phyloP scores from a whole-genome alignment of 2,113 vertebrate species.

The Ceyx melanurus region DNA sequence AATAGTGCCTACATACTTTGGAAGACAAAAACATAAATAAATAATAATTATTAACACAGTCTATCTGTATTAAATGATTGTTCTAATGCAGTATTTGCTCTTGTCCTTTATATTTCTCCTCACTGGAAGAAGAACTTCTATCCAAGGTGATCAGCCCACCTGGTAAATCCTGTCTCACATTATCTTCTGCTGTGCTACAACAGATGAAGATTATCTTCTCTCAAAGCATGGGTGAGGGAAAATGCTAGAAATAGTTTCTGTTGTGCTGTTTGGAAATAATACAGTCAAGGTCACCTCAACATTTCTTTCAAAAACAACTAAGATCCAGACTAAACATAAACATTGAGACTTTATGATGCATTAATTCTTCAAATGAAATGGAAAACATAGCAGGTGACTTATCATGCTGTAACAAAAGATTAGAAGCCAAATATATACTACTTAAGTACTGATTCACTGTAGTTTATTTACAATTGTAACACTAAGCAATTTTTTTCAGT shows the following conservation, averaged over 20 bases:
- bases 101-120: not conserved
- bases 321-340: not conserved
- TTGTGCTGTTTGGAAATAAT: not conserved
- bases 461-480: not conserved
- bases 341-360: not conserved
- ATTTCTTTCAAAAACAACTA: not conserved
- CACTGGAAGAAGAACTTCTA: not conserved
- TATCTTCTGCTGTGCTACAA: not conserved
- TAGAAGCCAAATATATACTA: not conserved
- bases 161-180: not conserved
- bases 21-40: not conserved
- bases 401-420: not conserved
- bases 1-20: not conserved
- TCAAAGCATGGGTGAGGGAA: not conserved
- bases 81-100: not conserved
- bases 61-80: not conserved
- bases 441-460: not conserved
- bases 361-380: not conserved
- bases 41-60: not conserved
- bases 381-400: not conserved
- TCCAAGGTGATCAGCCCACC: not conserved
- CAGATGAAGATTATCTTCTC: not conserved
- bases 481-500: not conserved
- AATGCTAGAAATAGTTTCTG: not conserved
- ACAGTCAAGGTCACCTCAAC: not conserved